Conservation (phyloP, 2,888 invertebrate genomes). For the Campoletis raptor region DNA sequence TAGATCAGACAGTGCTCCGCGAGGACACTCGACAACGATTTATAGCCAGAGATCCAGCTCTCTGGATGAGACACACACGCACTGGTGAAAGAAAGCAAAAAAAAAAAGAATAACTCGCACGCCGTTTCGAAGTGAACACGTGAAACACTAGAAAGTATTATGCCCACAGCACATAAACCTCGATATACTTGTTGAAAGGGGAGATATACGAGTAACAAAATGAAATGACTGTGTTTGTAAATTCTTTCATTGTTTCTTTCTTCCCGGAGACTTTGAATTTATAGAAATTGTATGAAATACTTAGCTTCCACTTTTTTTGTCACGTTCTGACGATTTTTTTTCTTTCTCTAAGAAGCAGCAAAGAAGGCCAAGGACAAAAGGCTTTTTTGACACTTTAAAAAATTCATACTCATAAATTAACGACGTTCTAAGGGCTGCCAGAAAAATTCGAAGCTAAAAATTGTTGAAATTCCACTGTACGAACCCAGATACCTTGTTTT, state of each 20-base stretch:
- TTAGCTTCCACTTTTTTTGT: background rate
- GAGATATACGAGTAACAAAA: background rate
- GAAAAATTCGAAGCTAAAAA: no score
- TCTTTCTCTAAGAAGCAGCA: background rate
- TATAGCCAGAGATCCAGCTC: constrained; percentile 56
- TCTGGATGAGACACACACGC: constrained; percentile 61
- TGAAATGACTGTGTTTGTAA: background rate
- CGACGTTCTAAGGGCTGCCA: background rate
- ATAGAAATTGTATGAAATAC: background rate
- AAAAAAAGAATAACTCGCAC: constrained; percentile 44
- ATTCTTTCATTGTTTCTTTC: background rate
- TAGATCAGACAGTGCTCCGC: constrained; percentile 58
- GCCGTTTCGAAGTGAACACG: constrained; percentile 38
- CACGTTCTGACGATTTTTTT: background rate
- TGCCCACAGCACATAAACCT: background rate
- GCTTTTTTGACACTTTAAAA: background rate
- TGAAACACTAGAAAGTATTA: constrained; percentile 55
- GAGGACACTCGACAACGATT: constrained; percentile 65
- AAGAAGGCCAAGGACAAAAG: no score
- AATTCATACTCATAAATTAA: background rate
- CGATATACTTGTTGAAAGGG: constrained; percentile 29
- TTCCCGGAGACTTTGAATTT: background rate
- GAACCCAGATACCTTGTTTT: no score
- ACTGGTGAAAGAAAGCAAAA: constrained; percentile 45
- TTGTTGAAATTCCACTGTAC: no score